Evolutionary conservation across 1,140 invertebrate genomes (phyloP), one percentile per base, ranked within the genome.

Genomic region (Drosophila orosa): DNA sequence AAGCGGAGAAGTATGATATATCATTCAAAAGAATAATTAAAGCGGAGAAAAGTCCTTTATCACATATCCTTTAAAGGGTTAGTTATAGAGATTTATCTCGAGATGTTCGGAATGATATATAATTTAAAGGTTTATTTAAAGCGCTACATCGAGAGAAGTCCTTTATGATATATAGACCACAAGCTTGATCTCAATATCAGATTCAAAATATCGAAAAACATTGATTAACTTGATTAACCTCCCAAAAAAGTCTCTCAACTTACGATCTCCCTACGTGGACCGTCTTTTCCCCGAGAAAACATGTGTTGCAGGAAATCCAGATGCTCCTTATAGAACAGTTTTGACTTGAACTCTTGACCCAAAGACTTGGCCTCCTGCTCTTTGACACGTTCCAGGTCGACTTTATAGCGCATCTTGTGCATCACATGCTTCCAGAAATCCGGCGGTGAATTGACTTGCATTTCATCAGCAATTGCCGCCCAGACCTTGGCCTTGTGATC

Each of bases 391-490:
- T 78, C 61, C 13, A 80, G 6, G 6, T 74, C 39, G 3, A 87
- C 68, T 1, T 72, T 84, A 31, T 87, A 87, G 35, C 80, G 73
- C 12, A 83, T 24, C 39, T 10, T 62, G 24, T 89, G 42, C 1
- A 87, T 57, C 15, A 58, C 15, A 7, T 55, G 42, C 39, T 83
- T 86, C 83, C 83, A 86, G 57, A 35, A 66, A 1, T 68, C 63
- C 0, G 76, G 50, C 8, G 42, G 42, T 7, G 75, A 78, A 2
- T 66, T 8, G 0, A 9, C 0, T 24, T 24, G 17, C 84, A 87
- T 87, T 58, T 80, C 25, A 3, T 68, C 13, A 3, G 84, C 80
- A 10, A 87, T 80, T 8, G 66, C n/a, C 10, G 68, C 9, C 84
- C 84, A 87, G n/a, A 77, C 31, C 9, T 42, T 2, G 4, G 77